These are phyloP conservation scores for Agriopis aurantiaria DNA, from an alignment of 2,888 invertebrate species.

Conservation along the genomic window DNA sequence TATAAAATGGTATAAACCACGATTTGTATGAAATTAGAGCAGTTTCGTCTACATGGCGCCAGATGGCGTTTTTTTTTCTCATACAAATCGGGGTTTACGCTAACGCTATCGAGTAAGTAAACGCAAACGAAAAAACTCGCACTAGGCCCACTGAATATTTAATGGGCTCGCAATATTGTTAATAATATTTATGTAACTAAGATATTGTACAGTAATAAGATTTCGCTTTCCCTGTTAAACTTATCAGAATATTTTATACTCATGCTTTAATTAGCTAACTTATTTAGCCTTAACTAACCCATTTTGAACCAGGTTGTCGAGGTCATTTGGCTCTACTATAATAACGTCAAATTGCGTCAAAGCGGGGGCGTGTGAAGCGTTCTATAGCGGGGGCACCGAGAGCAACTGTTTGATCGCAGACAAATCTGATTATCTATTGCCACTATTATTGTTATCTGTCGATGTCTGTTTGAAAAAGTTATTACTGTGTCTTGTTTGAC, in stretches of 20 bases:
- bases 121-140: too few species aligned
- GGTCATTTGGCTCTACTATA: too few species aligned
- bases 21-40: too few species aligned
- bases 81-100: too few species aligned
- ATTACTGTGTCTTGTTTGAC: constrained; percentile 41
- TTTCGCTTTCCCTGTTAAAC: not conserved
- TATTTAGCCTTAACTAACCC: not conserved
- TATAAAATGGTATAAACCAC: too few species aligned
- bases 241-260: constrained; percentile 1
- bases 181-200: too few species aligned
- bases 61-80: too few species aligned
- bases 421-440: constrained; percentile 53
- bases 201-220: not conserved
- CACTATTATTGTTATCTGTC: constrained; percentile 41
- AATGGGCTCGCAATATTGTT: too few species aligned
- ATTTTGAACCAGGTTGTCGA: not conserved
- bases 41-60: too few species aligned
- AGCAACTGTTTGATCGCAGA: constrained; percentile 52
- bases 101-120: too few species aligned
- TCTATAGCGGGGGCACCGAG: constrained; percentile 43
- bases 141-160: too few species aligned
- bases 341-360: constrained; percentile 48
- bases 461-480: constrained; percentile 39
- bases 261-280: constrained; percentile 9
- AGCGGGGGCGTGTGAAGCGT: constrained; percentile 34